Percentiles rank a stretch among this genome's conserved stretches.
phyloP scores from a whole-genome alignment of 2,797 vertebrate species.

The Nannoperca obscura region DNA sequence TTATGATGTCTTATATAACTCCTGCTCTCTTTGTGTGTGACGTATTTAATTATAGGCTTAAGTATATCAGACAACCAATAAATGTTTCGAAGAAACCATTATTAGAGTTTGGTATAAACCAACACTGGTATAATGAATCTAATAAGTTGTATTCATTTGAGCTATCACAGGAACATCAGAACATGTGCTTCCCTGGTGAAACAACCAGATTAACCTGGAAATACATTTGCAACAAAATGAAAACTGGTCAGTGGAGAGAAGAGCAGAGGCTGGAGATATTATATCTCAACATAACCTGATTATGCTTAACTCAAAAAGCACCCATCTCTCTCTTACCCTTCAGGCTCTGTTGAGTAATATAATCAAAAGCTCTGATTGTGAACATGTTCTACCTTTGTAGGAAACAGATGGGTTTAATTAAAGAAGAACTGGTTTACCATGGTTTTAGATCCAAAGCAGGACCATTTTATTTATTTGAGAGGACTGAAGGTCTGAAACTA shows the following conservation, averaged over 20 bases:
- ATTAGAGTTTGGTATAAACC: conserved; percentile 19
- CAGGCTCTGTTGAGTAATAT: conserved; percentile 53
- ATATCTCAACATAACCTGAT: conserved; percentile 57
- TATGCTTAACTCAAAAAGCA: conserved; percentile 56
- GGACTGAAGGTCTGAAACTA: neutral
- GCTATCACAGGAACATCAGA: conserved; percentile 44
- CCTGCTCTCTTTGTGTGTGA: neutral
- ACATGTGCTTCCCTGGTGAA: conserved; percentile 11
- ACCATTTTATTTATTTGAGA: conserved; percentile 7
- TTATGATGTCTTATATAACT: neutral
- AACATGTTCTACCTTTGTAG: conserved; percentile 43
- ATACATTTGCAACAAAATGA: conserved; percentile 32
- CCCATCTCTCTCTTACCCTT: conserved; percentile 15
- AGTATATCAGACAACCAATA: neutral
- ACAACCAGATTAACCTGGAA: conserved; percentile 41
- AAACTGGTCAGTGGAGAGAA: conserved; percentile 17
- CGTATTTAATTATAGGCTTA: neutral
- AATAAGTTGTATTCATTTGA: conserved; percentile 16
- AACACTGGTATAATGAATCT: conserved; percentile 19
- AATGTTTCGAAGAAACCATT: conserved; percentile 21
- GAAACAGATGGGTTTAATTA: conserved; percentile 36
- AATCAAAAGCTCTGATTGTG: conserved; percentile 54
- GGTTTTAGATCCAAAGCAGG: conserved; percentile 3
- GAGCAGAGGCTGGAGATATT: conserved; percentile 12
- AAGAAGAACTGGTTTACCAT: conserved; percentile 4